Evolutionary conservation across 2,888 invertebrate species (phyloP).

Genomic region (Amiota communis): DNA sequence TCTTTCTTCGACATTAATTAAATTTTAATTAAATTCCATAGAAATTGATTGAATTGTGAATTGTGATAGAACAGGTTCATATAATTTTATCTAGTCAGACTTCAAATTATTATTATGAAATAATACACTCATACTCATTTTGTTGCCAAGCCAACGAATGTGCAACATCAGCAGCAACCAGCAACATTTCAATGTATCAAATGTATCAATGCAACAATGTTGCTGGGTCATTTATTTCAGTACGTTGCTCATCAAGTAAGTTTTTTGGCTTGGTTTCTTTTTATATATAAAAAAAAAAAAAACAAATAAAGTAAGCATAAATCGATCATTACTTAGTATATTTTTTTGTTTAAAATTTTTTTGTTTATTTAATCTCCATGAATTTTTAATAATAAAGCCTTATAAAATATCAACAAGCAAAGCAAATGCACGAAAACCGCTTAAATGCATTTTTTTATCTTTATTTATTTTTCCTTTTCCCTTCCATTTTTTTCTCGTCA

Average conservation of each 20-base stretch:
- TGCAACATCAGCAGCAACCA: no score
- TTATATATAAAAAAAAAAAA: no score
- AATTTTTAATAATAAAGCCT: constrained; percentile 29
- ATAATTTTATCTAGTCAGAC: no score
- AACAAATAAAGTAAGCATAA: no score
- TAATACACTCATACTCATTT: no score
- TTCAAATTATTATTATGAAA: no score
- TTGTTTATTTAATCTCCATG: not conserved
- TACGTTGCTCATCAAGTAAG: no score
- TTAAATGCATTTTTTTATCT: not conserved
- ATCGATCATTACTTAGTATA: no score
- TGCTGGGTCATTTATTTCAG: not conserved
- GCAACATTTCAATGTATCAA: not conserved
- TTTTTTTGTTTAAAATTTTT: no score
- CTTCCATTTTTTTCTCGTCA: not conserved
- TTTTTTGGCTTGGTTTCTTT: no score
- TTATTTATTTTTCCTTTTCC: not conserved
- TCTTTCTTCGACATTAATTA: constrained; percentile 23
- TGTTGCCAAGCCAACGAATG: no score
- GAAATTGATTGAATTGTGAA: constrained; percentile 15
- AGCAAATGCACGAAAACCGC: constrained; percentile 25
- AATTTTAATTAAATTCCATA: constrained; percentile 34
- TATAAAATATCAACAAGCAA: constrained; percentile 15
- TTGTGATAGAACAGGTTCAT: constrained; percentile 16
- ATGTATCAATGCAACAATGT: constrained; percentile 6